Percentiles rank a stretch among this genome's conserved stretches.
Evolutionary conservation across 2,113 vertebrate genomes (phyloP).

Genomic region (Prinia subflava): DNA sequence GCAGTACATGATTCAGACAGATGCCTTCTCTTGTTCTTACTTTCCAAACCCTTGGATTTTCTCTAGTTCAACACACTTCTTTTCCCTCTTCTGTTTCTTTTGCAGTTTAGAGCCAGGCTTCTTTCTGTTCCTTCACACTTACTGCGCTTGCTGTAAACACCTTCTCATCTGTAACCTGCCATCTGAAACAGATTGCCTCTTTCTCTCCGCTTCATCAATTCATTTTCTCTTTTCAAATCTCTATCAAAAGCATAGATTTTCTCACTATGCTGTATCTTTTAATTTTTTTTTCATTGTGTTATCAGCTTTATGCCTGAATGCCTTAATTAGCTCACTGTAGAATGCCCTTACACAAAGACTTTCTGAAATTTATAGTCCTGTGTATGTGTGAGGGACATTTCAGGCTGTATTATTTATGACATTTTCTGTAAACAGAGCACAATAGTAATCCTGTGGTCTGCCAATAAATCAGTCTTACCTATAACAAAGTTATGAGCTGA

Average conservation of each 20-base stretch:
- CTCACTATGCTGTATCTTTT: background rate
- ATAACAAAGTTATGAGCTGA: background rate
- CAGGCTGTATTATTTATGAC: background rate
- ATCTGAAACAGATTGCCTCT: slow-evolving; percentile 16
- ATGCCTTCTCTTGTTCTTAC: background rate
- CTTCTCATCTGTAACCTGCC: slow-evolving; percentile 36
- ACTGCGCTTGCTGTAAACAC: background rate
- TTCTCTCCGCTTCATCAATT: slow-evolving; percentile 11
- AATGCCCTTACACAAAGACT: background rate
- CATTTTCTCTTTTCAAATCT: background rate
- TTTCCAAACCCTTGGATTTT: background rate
- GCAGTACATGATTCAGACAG: background rate
- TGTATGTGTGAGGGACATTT: background rate
- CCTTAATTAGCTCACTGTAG: slow-evolving; percentile 21
- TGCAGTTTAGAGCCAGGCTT: background rate
- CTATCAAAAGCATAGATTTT: slow-evolving; percentile 12
- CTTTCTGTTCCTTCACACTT: slow-evolving; percentile 6
- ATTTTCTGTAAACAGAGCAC: background rate
- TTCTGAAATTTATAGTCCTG: background rate
- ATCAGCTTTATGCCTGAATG: slow-evolving; percentile 4
- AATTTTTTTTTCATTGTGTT: background rate
- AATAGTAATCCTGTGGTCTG: background rate
- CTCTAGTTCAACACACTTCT: background rate
- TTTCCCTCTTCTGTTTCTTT: background rate
- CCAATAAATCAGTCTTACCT: background rate